These are phyloP conservation scores for Megalops cyprinoides DNA, from an alignment of 2,797 vertebrate species.

Conservation along the genomic window DNA sequence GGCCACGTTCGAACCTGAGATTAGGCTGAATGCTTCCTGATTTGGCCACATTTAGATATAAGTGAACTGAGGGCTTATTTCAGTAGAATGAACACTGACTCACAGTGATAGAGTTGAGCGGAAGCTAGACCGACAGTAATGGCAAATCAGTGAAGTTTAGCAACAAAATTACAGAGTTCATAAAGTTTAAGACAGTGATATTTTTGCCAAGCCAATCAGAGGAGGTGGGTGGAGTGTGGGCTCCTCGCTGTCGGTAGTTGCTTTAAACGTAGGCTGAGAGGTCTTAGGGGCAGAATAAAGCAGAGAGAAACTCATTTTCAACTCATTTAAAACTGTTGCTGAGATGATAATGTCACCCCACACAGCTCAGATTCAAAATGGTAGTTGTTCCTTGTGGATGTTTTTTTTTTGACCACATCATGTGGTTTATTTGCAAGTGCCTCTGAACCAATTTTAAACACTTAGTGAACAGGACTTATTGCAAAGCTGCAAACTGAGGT, in stretches of 20 bases:
- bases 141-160: neutral
- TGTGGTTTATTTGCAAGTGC: neutral
- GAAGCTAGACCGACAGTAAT: neutral
- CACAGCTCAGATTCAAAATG: neutral
- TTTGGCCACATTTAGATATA: no score
- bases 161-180: neutral
- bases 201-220: neutral
- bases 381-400: neutral
- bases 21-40: no score
- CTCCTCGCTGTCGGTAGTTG: neutral
- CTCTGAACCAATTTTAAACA: neutral
- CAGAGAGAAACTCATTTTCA: neutral
- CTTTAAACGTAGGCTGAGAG: neutral
- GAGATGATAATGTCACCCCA: neutral
- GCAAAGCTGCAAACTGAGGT: neutral
- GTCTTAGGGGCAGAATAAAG: neutral
- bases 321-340: neutral
- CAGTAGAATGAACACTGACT: no score
- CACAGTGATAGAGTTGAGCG: no score
- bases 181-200: neutral
- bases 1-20: no score
- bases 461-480: neutral
- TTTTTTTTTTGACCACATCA: neutral
- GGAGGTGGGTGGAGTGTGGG: neutral
- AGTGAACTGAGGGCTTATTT: no score